Conservation (phyloP, 2,113 vertebrate species). For the Pelecanus crispus region DNA sequence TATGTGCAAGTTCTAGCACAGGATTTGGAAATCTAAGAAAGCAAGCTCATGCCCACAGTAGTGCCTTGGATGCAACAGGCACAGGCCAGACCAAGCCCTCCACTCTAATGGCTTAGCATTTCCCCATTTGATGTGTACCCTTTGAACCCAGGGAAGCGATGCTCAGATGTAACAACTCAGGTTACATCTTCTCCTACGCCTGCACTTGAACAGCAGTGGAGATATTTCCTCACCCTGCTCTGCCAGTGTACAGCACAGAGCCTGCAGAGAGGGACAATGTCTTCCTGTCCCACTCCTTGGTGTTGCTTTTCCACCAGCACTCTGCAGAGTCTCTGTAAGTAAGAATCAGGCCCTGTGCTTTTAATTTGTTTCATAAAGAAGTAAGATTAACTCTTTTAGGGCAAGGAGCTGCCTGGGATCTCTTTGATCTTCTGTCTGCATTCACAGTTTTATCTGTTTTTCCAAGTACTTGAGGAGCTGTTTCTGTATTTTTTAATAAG, state of each 20-base stretch:
- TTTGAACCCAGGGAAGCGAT: background rate
- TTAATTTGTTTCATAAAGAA: background rate
- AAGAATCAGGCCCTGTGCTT: background rate
- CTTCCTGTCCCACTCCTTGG: background rate
- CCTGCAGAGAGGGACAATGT: background rate
- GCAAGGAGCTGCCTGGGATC: background rate
- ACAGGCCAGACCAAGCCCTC: background rate
- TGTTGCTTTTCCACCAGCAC: background rate
- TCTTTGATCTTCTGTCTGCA: background rate
- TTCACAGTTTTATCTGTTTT: background rate
- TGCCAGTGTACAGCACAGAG: background rate
- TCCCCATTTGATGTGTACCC: background rate
- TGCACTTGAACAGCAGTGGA: background rate
- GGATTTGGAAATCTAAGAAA: background rate
- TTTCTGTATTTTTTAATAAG: background rate
- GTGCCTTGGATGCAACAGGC: background rate
- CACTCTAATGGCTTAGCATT: background rate
- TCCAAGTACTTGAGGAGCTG: background rate
- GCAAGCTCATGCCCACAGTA: background rate
- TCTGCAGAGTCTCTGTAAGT: background rate
- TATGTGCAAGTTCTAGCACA: background rate
- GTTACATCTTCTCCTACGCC: background rate
- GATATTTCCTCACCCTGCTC: background rate
- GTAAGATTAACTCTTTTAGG: background rate
- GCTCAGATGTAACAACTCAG: background rate